Evolutionary conservation across 1,140 invertebrate species (phyloP), one percentile per base, ranked within the genome.

Genomic region (Dreissena polymorpha): DNA sequence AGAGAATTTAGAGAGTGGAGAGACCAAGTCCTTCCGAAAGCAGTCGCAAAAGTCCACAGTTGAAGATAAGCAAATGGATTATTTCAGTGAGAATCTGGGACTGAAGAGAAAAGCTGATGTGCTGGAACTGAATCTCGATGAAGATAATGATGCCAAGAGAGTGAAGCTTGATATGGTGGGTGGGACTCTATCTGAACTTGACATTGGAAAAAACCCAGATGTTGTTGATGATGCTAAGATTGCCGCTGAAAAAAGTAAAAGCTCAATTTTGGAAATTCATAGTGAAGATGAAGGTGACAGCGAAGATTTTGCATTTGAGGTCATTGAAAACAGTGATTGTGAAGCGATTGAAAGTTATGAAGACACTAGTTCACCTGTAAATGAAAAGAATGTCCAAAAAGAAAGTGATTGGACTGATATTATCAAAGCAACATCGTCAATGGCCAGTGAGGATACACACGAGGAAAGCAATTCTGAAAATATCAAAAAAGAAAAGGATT

Each of bases 251-350:
- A 60, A 60, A 10, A 60, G 57, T 60, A 10, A 60, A n/a, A n/a
- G 2, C 10, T 60, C 57, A 6, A 53, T 53, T 29, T 25, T 75
- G n/a, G 50, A 16, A 50, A 78, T 78, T 29, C 27, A 69, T 23
- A 78, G 76, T 78, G 76, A 78, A 12, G 55, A 78, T 78, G 76
- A 69, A 12, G 74, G 53, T 53, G 74, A 76, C 21, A 67, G 55
- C 65, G 60, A 67, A 39, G 25, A 63, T 39, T 39, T 39, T 39
- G 39, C 39, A 39, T 39, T 39, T 39, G 39, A 39, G 39, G 39
- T 39, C 39, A 39, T 39, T 39, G 39, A 39, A 39, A 39, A 39
- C 39, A 39, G 39, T 60, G 57, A 60, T 60, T 3, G 57, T 12
- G 57, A 60, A 12, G 21, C 2, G 57, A 60, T 60, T 60, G 57